A percentile compares a stretch with the other conserved stretches of the same genome.
phyloP scores from a whole-genome alignment of 2,113 vertebrate species.

The Bettongia penicillata region DNA sequence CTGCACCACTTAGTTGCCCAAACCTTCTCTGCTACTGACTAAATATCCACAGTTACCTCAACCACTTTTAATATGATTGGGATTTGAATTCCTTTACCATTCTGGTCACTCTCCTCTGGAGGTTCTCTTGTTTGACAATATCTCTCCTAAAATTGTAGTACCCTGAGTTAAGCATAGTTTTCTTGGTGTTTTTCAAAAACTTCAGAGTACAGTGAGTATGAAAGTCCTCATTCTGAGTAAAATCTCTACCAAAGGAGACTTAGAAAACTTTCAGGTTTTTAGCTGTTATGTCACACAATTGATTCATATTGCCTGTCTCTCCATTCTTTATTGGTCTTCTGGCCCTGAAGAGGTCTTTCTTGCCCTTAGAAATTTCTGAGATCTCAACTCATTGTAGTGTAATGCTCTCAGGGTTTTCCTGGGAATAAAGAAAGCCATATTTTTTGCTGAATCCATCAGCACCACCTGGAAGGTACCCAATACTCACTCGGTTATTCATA shows the following conservation, averaged over 20 bases:
- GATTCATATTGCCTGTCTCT: background rate
- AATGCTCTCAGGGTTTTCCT: too few relatives aligned
- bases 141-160: too few relatives aligned
- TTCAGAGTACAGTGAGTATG: background rate
- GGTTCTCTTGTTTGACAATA: too few relatives aligned
- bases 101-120: too few relatives aligned
- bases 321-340: background rate
- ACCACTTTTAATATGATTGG: too few relatives aligned
- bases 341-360: background rate
- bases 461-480: background rate
- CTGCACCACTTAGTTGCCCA: too few relatives aligned
- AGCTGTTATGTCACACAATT: background rate
- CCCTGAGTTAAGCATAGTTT: background rate
- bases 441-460: background rate
- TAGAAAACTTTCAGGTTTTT: background rate
- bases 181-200: background rate
- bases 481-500: background rate
- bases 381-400: too few relatives aligned
- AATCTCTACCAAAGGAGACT: background rate
- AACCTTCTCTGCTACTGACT: too few relatives aligned
- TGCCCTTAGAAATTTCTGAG: background rate
- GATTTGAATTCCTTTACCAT: too few relatives aligned
- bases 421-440: too few relatives aligned
- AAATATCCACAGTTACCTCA: too few relatives aligned
- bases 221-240: background rate